Evolutionary conservation across 2,888 invertebrate species (phyloP), one percentile per base, ranked within the genome.

Genomic region (Eupithecia centaureata): DNA sequence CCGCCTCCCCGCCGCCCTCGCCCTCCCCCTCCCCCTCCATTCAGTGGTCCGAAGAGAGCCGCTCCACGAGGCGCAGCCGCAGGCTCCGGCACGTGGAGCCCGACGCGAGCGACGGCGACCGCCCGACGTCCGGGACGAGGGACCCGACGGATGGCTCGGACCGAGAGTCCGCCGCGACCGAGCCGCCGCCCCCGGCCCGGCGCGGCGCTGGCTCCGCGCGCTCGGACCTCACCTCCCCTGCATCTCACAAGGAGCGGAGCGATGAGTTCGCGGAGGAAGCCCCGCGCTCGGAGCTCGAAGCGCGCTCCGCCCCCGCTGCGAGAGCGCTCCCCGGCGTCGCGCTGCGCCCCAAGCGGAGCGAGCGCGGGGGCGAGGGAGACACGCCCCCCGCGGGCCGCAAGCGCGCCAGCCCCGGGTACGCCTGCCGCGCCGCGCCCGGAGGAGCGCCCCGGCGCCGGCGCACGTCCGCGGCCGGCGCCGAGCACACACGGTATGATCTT

Each of bases 1-100:
- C 63, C 68, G 63, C 73, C 27, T 73, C 65, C 27, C 69, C 58
- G 70, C 65, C 72, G 52, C 65, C 66, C 61, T 63, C 62, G 71
- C 60, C 25, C 28, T 27, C 65, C 12, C 68, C 67, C 60, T 56
- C 68, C 33, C 65, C 68, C 59, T 62, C 69, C 62, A 61, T 65
- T 13, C 54, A 15, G 33, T 1, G 8, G 13, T 32, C 35, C 10
- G 12, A 27, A n/a, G 25, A n/a, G 1, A 32, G 67, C 51, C 62
- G 65, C 62, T 54, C 69, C 62, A 59, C 59, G 30, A 25, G 15
- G 30, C 30, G 30, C 30, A 56, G 30, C 56, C 56, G 27, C 10
- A 1, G 30, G 28, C n/a, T 30, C 8, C 32, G 56, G 18, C 56
- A 51, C 51, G 54, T 54, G 28, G 30, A 56, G 56, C 56, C 18